Conservation (phyloP, 2,888 invertebrate species). For the Rotaria magnacalcarata region DNA sequence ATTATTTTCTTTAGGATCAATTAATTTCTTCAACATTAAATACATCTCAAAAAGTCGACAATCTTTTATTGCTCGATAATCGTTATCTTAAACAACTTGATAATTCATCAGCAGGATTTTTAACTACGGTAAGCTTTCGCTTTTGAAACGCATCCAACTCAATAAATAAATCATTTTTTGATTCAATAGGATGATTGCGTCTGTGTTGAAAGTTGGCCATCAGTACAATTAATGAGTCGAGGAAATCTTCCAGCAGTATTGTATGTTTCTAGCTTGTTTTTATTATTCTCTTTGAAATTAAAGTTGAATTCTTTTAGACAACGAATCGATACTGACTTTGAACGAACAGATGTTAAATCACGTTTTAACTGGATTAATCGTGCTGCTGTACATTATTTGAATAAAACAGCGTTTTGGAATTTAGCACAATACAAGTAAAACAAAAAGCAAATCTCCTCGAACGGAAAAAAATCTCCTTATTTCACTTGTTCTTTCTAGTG, state of each 20-base stretch:
- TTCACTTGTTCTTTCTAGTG: neutral
- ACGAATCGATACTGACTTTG: conserved; percentile 35
- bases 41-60: conserved; percentile 22
- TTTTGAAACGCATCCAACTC: neutral
- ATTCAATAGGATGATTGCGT: conserved; percentile 17
- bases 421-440: conserved; percentile 24
- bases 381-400: conserved; percentile 31
- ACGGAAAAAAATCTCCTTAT: neutral
- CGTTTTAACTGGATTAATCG: conserved; percentile 35
- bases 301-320: neutral
- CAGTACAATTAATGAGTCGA: conserved; percentile 22
- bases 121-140: neutral
- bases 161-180: neutral
- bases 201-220: conserved; percentile 28
- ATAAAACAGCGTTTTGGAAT: conserved; percentile 33
- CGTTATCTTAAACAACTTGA: conserved; percentile 21
- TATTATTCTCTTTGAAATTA: neutral
- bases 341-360: conserved; percentile 23
- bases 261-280: neutral
- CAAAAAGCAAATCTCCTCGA: neutral
- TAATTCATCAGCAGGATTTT: neutral
- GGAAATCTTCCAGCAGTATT: conserved; percentile 23
- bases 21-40: neutral
- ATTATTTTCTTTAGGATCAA: neutral
- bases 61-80: conserved; percentile 30